Evolutionary conservation across 2,113 vertebrate genomes (phyloP), one percentile per base, ranked within the genome.

Genomic region (Macrotus californicus): DNA sequence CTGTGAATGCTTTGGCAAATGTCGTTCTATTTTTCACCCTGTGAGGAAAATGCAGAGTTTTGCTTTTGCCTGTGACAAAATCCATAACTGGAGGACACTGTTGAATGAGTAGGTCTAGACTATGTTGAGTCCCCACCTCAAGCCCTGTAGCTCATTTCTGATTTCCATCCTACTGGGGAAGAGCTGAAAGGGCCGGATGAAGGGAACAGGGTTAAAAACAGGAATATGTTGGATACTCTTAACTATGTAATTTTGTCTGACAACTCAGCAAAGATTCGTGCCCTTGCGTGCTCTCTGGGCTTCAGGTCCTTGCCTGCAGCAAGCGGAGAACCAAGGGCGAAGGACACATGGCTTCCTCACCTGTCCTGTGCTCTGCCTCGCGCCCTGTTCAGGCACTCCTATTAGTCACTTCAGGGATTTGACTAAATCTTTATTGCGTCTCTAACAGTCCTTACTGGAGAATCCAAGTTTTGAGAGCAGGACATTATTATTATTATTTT

Each of bases 41-140:
- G 14, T 2, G 43, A 66, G 64, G 92, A 81, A 95, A 95, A 76
- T 34, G 36, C 77, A 41, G 31, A 52, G 39, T 59, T 52, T 84
- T 93, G 70, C 79, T 95, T 90, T 88, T 67, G n/a, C 67, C 82
- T 64, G 24, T 79, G 91, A 93, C 89, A 86, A 77, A 79, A 54
- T 46, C 48, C 54, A 39, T 91, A 91, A 46, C 61, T 91, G 67
- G 64, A 46, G 76, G 81, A 59, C 50, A 52, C 26, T 70, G 11
- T 46, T 2, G 26, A 90, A 29, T 0, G 3, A 77, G 52, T 67
- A 56, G 43, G 4, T 16, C n/a, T 64, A 0, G 41, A 31, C 10
- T 89, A 7, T 87, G 85, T 81, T 90, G 48, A 82, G 72, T 76
- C 36, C 46, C 15, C 31, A 5, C 16, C 54, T 48, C 41, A 9